These are phyloP conservation scores for Stenopsyche tienmushanensis DNA, from an alignment of 1,140 invertebrate genomes.

Conservation along the genomic window DNA sequence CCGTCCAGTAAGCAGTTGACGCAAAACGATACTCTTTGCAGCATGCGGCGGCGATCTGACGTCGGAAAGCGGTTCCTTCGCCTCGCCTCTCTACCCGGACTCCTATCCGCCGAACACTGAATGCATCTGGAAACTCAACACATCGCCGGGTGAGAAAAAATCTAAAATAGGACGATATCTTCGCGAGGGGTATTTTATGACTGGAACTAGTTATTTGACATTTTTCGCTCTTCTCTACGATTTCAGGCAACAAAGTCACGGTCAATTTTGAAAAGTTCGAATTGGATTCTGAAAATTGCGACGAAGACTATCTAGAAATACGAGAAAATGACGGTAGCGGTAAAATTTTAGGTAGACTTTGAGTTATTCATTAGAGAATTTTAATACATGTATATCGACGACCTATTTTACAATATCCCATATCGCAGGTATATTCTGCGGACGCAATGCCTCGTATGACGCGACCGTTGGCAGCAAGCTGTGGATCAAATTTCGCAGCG, in stretches of 20 bases:
- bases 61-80: constrained; percentile 64
- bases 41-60: constrained; percentile 71
- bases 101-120: constrained; percentile 73
- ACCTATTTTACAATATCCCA: background rate
- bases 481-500: constrained; percentile 83
- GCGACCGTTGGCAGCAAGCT: constrained; percentile 59
- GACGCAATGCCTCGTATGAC: constrained; percentile 59
- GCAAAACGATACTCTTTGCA: constrained; percentile 43
- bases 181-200: background rate
- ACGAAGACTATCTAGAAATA: constrained; percentile 83
- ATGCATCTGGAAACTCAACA: constrained; percentile 74
- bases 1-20: background rate
- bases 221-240: constrained; percentile 64
- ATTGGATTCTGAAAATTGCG: constrained; percentile 75
- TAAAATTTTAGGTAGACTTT: constrained; percentile 54
- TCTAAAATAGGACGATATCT: background rate
- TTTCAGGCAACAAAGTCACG: constrained; percentile 66
- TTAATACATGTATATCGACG: background rate
- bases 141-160: constrained; percentile 53
- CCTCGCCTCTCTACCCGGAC: constrained; percentile 78
- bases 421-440: constrained; percentile 66
- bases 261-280: constrained; percentile 63
- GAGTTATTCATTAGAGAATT: background rate
- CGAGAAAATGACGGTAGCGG: constrained; percentile 65
- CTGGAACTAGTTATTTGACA: constrained; percentile 51